A percentile compares a stretch with the other conserved stretches of the same genome.
phyloP scores from a whole-genome alignment of 2,888 invertebrate species.

The Drosophila monieri region DNA sequence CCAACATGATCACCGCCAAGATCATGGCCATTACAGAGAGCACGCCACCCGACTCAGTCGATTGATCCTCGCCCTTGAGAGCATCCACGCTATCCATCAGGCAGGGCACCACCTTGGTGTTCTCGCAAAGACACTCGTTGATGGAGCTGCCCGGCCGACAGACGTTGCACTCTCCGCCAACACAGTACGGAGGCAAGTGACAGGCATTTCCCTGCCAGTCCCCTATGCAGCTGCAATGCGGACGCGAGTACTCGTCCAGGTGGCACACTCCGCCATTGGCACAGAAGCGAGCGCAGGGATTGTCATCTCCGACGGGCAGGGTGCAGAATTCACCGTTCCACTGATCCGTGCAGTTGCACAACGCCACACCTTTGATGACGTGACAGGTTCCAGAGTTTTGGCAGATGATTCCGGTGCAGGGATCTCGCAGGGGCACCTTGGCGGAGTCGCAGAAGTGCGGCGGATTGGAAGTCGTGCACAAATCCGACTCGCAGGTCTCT shows the following conservation, averaged over 20 bases:
- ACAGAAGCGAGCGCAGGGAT: slow-evolving; percentile 87
- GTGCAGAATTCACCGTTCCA: slow-evolving; percentile 86
- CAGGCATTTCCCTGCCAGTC: slow-evolving; percentile 87
- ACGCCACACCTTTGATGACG: slow-evolving; percentile 83
- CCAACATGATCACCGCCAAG: slow-evolving; percentile 74
- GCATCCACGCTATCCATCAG: slow-evolving; percentile 82
- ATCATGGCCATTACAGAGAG: slow-evolving; percentile 81
- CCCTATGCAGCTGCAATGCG: slow-evolving; percentile 86
- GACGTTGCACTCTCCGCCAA: slow-evolving; percentile 81
- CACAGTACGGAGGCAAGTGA: slow-evolving; percentile 84
- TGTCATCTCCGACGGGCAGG: slow-evolving; percentile 86
- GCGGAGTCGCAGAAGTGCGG: slow-evolving; percentile 81
- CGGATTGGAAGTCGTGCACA: slow-evolving; percentile 84
- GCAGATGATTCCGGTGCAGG: slow-evolving; percentile 84
- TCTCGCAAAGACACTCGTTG: slow-evolving; percentile 82
- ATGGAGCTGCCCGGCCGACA: slow-evolving; percentile 83
- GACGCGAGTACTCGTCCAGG: slow-evolving; percentile 84
- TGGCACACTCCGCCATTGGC: slow-evolving; percentile 87
- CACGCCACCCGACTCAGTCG: slow-evolving; percentile 68
- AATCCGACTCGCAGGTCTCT: slow-evolving; percentile 85
- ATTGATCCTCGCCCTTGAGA: slow-evolving; percentile 71
- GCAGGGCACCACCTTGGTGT: slow-evolving; percentile 80
- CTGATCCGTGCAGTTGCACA: slow-evolving; percentile 86
- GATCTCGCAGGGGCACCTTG: slow-evolving; percentile 76
- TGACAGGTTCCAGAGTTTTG: slow-evolving; percentile 86